These are phyloP conservation scores for Saturnia japonica DNA, from an alignment of 2,888 invertebrate genomes.

Conservation along the genomic window DNA sequence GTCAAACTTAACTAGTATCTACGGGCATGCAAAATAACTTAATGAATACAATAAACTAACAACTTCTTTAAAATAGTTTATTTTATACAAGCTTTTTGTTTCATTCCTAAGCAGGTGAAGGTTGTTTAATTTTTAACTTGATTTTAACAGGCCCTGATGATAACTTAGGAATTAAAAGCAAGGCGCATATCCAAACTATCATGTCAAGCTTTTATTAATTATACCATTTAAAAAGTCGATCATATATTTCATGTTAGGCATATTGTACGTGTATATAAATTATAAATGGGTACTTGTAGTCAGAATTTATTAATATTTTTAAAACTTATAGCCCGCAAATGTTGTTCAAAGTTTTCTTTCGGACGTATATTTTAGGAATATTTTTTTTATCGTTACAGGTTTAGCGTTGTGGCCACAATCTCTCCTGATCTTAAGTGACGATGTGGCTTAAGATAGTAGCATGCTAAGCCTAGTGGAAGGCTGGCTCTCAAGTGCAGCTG, in stretches of 20 bases:
- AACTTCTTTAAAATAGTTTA: not conserved
- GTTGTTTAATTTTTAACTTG: not conserved
- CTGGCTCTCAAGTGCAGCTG: too few relatives aligned
- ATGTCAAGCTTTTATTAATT: too few relatives aligned
- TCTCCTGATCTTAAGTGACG: too few relatives aligned
- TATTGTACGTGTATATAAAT: not conserved
- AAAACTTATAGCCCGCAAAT: not conserved
- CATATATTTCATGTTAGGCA: not conserved
- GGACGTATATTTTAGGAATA: not conserved
- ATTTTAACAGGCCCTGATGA: too few relatives aligned
- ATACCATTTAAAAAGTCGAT: not conserved
- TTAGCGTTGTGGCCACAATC: too few relatives aligned
- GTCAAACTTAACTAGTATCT: not conserved
- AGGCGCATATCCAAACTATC: too few relatives aligned
- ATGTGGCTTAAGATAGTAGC: too few relatives aligned
- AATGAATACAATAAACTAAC: not conserved
- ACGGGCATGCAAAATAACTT: not conserved
- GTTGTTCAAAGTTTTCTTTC: not conserved
- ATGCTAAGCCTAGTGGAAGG: too few relatives aligned
- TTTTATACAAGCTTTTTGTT: not conserved
- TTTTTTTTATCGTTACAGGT: too few relatives aligned
- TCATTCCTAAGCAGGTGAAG: not conserved
- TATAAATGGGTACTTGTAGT: not conserved
- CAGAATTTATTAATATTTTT: not conserved
- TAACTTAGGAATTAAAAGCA: too few relatives aligned